phyloP scores from a whole-genome alignment of 2,113 vertebrate species.

The Bombycilla garrulus region DNA sequence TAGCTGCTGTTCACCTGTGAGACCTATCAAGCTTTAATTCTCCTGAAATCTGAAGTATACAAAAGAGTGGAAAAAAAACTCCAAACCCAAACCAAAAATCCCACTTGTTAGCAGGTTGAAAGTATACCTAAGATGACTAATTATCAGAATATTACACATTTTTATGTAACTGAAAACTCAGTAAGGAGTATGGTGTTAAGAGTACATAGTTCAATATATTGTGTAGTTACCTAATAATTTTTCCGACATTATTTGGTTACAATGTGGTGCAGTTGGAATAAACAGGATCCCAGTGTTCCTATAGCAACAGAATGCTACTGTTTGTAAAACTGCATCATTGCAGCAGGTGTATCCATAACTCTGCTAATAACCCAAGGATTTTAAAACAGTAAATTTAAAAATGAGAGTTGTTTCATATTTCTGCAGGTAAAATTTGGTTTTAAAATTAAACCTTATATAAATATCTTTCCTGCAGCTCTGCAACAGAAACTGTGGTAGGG shows the following conservation, averaged over 20 bases:
- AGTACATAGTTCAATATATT: neutral
- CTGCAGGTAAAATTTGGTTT: neutral
- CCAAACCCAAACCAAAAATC: neutral
- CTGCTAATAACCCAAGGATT: neutral
- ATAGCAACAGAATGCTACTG: constrained; percentile 8
- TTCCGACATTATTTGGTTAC: neutral
- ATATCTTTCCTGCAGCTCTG: neutral
- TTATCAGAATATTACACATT: neutral
- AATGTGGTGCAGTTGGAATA: neutral
- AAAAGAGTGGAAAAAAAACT: neutral
- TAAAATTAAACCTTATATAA: neutral
- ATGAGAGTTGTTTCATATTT: neutral
- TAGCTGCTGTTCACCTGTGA: neutral
- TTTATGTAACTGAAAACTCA: neutral
- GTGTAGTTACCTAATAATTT: neutral
- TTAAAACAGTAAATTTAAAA: neutral
- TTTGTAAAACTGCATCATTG: neutral
- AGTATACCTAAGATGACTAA: neutral
- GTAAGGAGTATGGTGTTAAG: neutral
- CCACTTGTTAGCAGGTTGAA: neutral
- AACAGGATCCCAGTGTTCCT: constrained; percentile 11
- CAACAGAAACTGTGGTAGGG: neutral
- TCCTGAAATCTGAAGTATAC: neutral
- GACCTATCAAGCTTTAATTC: neutral
- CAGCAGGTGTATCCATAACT: neutral